Conservation (phyloP, 1,140 invertebrate genomes). For the Stegodyphus mimosarum region DNA sequence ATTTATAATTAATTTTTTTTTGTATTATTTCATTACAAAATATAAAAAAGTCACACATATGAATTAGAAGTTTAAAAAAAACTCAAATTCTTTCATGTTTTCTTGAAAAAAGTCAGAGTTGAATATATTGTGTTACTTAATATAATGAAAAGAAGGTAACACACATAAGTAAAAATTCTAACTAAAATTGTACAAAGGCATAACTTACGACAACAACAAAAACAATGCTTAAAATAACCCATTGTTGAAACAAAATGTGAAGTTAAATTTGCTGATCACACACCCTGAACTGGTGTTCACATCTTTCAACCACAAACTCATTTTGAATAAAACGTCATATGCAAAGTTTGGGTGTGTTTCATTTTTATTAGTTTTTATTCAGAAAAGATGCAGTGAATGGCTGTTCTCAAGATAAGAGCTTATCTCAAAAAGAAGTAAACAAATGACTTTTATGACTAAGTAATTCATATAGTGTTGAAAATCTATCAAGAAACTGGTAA, state of each 20-base stretch:
- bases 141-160: no score
- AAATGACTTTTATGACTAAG: not conserved
- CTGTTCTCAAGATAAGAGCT: not conserved
- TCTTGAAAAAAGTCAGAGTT: no score
- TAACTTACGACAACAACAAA: constrained; percentile 35
- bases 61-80: no score
- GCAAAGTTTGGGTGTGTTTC: constrained; percentile 42
- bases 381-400: not conserved
- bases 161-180: no score
- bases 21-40: no score
- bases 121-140: no score
- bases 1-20: no score
- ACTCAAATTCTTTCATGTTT: no score
- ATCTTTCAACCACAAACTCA: not conserved
- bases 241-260: constrained; percentile 1
- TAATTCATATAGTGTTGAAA: not conserved
- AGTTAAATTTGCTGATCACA: not conserved
- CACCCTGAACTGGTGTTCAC: not conserved
- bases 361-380: constrained; percentile 29
- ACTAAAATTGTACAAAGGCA: not conserved
- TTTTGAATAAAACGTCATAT: not conserved
- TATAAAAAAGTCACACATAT: no score
- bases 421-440: constrained; percentile 4
- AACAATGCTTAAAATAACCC: not conserved
- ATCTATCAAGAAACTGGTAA: not conserved